A percentile compares a stretch with the other conserved stretches of the same genome.
Conservation (phyloP, 2,113 vertebrate genomes). For the Cavia aperea region DNA sequence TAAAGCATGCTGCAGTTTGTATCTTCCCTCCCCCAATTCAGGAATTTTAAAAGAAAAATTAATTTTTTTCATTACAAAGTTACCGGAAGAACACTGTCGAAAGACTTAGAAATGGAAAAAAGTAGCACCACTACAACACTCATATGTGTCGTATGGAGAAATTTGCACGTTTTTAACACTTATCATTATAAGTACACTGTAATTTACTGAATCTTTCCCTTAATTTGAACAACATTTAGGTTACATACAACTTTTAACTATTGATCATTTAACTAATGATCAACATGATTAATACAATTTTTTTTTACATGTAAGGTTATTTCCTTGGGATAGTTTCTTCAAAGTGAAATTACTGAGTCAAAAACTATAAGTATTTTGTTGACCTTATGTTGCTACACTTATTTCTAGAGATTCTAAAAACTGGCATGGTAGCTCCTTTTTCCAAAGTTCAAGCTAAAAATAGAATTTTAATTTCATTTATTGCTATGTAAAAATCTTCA, state of each 20-base stretch:
- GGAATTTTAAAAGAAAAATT: neutral
- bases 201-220: conserved; percentile 7
- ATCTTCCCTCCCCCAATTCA: neutral
- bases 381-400: neutral
- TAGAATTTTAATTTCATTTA: neutral
- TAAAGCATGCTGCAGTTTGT: neutral
- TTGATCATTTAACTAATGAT: neutral
- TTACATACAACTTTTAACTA: neutral
- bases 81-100: neutral
- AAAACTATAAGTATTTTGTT: conserved; percentile 6
- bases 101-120: neutral
- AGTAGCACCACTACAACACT: neutral
- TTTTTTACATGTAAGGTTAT: conserved; percentile 5
- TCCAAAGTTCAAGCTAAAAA: conserved; percentile 20
- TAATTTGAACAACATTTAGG: neutral
- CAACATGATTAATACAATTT: neutral
- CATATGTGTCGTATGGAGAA: neutral
- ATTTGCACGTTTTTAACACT: neutral
- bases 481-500: neutral
- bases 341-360: neutral
- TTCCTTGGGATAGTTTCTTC: neutral
- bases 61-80: neutral
- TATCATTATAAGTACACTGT: neutral
- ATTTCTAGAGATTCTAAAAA: conserved; percentile 23
- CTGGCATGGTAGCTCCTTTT: neutral